These are phyloP conservation scores for Apocrypta bakeri DNA, from an alignment of 1,140 invertebrate genomes.

Conservation along the genomic window DNA sequence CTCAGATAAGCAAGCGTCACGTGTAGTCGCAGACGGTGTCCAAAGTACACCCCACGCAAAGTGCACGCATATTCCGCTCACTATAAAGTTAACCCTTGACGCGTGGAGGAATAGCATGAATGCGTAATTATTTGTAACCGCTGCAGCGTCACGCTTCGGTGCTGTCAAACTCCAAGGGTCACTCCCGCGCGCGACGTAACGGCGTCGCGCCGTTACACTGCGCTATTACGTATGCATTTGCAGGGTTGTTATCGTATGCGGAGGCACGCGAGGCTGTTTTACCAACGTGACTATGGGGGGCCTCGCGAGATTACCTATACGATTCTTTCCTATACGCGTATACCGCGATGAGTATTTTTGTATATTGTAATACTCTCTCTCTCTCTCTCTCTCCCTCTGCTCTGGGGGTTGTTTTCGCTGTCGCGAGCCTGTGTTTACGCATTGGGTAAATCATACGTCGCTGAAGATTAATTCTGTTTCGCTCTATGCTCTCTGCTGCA, in stretches of 20 bases:
- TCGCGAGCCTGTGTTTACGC: no score
- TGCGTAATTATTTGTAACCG: slow-evolving; percentile 68
- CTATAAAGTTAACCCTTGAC: slow-evolving; percentile 57
- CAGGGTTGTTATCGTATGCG: slow-evolving; percentile 35
- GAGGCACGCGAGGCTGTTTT: background rate
- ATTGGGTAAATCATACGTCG: background rate
- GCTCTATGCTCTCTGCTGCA: background rate
- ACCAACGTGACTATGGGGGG: slow-evolving; percentile 22
- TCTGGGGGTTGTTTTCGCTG: background rate
- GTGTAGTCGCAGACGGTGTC: background rate
- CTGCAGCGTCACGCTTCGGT: slow-evolving; percentile 50
- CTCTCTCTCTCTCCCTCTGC: no score
- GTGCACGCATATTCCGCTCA: background rate
- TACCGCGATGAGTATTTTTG: no score
- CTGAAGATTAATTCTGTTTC: background rate
- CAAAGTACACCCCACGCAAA: slow-evolving; percentile 1
- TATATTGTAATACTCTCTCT: no score
- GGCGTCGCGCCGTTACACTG: background rate
- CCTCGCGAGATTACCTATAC: background rate
- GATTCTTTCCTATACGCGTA: background rate
- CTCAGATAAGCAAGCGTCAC: background rate
- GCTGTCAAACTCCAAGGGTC: slow-evolving; percentile 32
- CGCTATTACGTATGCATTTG: slow-evolving; percentile 38
- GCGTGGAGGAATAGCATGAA: slow-evolving; percentile 62
- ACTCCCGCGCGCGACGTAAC: background rate